Percentiles rank a stretch among this genome's conserved stretches.
These are phyloP conservation scores for Pogonocherus hispidulus DNA, from an alignment of 2,888 invertebrate species.

Conservation along the genomic window DNA sequence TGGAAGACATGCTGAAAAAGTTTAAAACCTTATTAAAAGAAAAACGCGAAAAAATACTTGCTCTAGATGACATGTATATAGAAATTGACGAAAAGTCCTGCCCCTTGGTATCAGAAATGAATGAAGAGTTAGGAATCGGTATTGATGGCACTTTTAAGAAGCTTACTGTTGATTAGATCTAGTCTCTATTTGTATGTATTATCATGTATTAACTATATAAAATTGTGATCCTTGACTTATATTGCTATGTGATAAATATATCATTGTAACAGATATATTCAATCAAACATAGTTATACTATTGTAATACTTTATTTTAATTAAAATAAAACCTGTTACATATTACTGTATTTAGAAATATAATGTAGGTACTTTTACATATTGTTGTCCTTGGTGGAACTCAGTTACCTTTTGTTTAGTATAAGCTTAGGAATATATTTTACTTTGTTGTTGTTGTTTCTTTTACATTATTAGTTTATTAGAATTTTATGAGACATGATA, in stretches of 20 bases:
- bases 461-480: neutral
- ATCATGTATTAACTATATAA: neutral
- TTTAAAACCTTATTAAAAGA: constrained; percentile 77
- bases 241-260: constrained; percentile 16
- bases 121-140: constrained; percentile 79
- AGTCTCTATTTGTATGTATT: neutral
- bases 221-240: constrained; percentile 24
- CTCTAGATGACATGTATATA: constrained; percentile 84
- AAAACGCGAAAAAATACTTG: constrained; percentile 76
- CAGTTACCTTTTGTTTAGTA: constrained; percentile 34
- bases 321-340: neutral
- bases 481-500: no score
- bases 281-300: neutral
- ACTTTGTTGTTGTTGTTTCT: neutral
- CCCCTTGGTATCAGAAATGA: constrained; percentile 68
- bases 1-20: constrained; percentile 84
- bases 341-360: constrained; percentile 12
- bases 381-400: constrained; percentile 37
- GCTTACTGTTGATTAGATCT: constrained; percentile 81
- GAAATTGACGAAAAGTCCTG: constrained; percentile 73
- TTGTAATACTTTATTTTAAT: constrained; percentile 3
- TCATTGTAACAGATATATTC: constrained; percentile 9
- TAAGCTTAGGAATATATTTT: constrained; percentile 9
- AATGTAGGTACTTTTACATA: constrained; percentile 9
- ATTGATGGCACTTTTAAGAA: constrained; percentile 88